These are phyloP conservation scores for Nannoperca australis DNA, from an alignment of 2,797 vertebrate species.

Conservation along the genomic window DNA sequence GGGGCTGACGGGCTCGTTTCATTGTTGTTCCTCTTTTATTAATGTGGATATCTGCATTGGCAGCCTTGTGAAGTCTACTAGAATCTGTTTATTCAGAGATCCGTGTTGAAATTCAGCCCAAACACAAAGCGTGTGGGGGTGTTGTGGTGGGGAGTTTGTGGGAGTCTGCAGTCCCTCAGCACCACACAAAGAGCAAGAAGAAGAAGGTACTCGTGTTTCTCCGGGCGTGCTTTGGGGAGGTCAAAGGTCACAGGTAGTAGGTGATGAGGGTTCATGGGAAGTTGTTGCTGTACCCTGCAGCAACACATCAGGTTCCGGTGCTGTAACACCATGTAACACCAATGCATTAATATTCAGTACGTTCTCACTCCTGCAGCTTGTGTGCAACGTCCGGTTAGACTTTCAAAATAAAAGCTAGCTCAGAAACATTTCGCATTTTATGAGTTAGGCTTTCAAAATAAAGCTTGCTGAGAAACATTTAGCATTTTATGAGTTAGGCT, in stretches of 20 bases:
- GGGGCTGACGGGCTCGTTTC: not conserved
- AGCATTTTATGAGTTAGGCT: no score
- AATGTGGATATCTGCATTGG: not conserved
- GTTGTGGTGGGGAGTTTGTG: not conserved
- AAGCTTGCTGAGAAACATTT: no score
- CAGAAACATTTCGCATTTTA: no score
- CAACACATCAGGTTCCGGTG: not conserved
- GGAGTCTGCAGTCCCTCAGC: not conserved
- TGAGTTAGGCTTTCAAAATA: no score
- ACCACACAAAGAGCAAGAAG: no score
- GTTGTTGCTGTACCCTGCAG: no score
- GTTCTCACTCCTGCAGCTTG: no score
- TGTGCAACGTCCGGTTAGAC: no score
- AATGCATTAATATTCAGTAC: not conserved
- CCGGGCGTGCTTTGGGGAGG: not conserved
- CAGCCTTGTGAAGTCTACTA: slow-evolving; percentile 4
- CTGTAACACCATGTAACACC: no score
- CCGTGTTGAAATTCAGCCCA: not conserved
- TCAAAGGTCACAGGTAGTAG: not conserved
- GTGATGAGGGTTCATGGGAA: not conserved
- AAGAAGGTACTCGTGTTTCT: not conserved
- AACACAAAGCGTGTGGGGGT: not conserved
- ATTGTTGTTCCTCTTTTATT: slow-evolving; percentile 10
- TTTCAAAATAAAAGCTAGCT: no score
- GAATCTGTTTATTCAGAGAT: slow-evolving; percentile 2